phyloP scores from a whole-genome alignment of 2,113 vertebrate species.

The Sclerurus mexicanus region DNA sequence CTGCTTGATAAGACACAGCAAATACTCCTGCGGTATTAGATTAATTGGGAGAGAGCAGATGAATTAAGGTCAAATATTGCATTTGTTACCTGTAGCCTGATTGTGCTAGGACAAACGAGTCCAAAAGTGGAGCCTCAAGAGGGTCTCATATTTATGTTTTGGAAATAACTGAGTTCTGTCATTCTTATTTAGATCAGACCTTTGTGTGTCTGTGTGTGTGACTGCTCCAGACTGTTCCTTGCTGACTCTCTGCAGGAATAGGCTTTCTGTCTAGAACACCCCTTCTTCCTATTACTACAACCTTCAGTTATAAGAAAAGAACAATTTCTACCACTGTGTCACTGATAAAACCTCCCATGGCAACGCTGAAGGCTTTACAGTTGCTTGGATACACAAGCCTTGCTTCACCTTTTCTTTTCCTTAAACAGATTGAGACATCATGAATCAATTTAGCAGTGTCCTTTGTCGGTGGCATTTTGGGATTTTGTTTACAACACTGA shows the following conservation, averaged over 20 bases:
- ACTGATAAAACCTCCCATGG: slow-evolving; percentile 77
- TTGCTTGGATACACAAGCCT: slow-evolving; percentile 73
- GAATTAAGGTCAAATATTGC: not conserved
- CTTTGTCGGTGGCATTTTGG: slow-evolving; percentile 26
- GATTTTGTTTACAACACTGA: not conserved
- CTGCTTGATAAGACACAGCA: not conserved
- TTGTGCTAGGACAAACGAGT: not conserved
- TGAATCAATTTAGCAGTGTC: slow-evolving; percentile 4
- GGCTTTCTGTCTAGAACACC: slow-evolving; percentile 17
- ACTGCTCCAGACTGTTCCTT: not conserved
- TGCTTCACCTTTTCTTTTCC: slow-evolving; percentile 35
- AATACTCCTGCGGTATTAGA: not conserved
- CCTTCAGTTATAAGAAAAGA: slow-evolving; percentile 56
- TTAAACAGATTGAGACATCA: not conserved
- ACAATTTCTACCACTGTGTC: slow-evolving; percentile 70
- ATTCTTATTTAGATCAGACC: not conserved
- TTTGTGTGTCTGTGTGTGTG: not conserved
- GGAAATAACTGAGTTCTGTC: not conserved
- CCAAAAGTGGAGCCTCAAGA: not conserved
- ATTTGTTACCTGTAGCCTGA: not conserved
- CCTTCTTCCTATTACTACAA: slow-evolving; percentile 25
- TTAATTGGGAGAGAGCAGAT: not conserved
- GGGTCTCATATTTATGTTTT: not conserved
- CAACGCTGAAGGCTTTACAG: slow-evolving; percentile 77
- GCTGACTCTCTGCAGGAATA: not conserved